A percentile compares a stretch with the other conserved stretches of the same genome.
phyloP scores from a whole-genome alignment of 1,140 invertebrate genomes.

The Battus philenor region DNA sequence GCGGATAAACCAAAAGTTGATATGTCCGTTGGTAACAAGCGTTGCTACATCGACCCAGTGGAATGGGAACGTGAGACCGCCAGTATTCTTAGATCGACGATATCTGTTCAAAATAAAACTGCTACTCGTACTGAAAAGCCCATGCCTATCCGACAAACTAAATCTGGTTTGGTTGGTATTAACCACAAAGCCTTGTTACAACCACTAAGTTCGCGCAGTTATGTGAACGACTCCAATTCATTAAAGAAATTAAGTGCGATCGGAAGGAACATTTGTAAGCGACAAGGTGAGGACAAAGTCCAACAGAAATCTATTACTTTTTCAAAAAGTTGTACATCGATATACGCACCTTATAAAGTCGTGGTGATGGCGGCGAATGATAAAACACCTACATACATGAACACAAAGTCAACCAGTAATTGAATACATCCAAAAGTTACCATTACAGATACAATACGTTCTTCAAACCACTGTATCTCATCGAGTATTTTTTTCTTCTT shows the following conservation, averaged over 20 bases:
- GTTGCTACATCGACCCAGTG: slow-evolving; percentile 72
- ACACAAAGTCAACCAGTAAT: too few species aligned
- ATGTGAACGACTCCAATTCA: slow-evolving; percentile 40
- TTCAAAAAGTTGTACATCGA: slow-evolving; percentile 58
- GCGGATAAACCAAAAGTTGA: slow-evolving; percentile 48
- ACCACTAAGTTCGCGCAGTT: slow-evolving; percentile 32
- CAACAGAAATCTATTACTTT: slow-evolving; percentile 52
- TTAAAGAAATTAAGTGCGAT: slow-evolving; percentile 64
- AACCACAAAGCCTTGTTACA: slow-evolving; percentile 31
- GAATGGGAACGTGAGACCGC: slow-evolving; percentile 71
- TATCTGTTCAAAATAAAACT: slow-evolving; percentile 65
- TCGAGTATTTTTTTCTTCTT: too few species aligned
- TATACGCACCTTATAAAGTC: slow-evolving; percentile 56
- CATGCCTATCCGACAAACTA: slow-evolving; percentile 39
- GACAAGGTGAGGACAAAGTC: slow-evolving; percentile 43
- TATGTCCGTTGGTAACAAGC: slow-evolving; percentile 73
- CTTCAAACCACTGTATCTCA: too few species aligned
- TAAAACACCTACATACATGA: slow-evolving; percentile 9
- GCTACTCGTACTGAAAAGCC: slow-evolving; percentile 29
- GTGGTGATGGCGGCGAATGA: slow-evolving; percentile 48
- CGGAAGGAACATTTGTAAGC: slow-evolving; percentile 59
- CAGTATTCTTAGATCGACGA: slow-evolving; percentile 63
- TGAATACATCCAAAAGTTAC: too few species aligned
- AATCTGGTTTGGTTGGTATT: slow-evolving; percentile 41
- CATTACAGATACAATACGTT: too few species aligned